Evolutionary conservation across 2,888 invertebrate species (phyloP), one percentile per base, ranked within the genome.

Genomic region (Acanthacorydalis orientalis): DNA sequence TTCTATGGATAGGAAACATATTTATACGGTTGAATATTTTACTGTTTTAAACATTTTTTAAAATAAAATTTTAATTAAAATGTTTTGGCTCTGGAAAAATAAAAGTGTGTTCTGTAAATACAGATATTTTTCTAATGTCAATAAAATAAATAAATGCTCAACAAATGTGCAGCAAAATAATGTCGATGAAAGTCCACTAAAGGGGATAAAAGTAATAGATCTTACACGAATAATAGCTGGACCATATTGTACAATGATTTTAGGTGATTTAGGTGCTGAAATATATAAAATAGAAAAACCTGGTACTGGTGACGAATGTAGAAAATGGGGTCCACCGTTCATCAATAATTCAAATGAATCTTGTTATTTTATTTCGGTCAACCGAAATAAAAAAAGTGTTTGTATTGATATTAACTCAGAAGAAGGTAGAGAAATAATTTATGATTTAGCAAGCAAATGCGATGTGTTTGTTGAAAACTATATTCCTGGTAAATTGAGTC

Each of bases 381-480:
- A 97, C 67, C 78, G 96, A 50, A 97, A 95, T 61, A 97, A 97
- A 66, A 85, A 86, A 64, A 95, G 95, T 64, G 69, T 93, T 32
- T 88, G 88, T 57, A 69, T 97, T 45, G 80, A 97, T 66, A 67
- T 96, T 34, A 90, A 89, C 61, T 69, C 72, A 2, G 61, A 69
- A 14, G 68, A 74, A 58, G 87, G 91, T 52, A 63, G 62, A 52
- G 55, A 70, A 42, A 62, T 90, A 8, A 67, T 89, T 32, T 72
- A 79, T 53, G 77, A 87, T 53, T 64, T 96, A 53, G 84, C 81
- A 0, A 66, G 64, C 43, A 77, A 80, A 58, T 82, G 83, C 60
- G 96, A 97, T 69, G 79, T 97, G 7, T 60, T 96, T 2, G 75
- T 97, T 1, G 96, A 97, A 64, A 97, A 97, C 66, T 97, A 83